phyloP scores from a whole-genome alignment of 2,797 vertebrate genomes.

The Clangula hyemalis region DNA sequence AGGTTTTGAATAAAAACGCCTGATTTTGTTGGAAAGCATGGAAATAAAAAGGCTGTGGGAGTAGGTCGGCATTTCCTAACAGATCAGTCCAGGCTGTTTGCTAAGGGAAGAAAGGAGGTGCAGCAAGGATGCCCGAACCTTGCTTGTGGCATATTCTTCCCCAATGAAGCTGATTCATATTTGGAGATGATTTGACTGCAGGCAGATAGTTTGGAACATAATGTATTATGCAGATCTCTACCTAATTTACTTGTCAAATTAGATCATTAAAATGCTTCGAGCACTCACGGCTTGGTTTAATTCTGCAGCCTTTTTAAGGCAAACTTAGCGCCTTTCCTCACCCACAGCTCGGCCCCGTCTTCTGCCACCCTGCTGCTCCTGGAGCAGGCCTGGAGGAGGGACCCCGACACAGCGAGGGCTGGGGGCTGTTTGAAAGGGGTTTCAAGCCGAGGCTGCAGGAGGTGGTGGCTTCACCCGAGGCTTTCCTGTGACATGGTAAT shows the following conservation, averaged over 20 bases:
- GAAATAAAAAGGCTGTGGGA: neutral
- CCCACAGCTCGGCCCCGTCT: rapidly evolving
- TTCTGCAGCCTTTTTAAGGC: neutral
- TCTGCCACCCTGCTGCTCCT: neutral
- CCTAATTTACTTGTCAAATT: constrained; percentile 30
- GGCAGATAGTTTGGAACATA: constrained; percentile 32
- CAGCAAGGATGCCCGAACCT: neutral
- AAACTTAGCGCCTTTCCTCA: neutral
- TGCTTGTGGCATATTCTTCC: neutral
- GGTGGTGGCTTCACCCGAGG: neutral
- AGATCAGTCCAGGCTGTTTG: neutral
- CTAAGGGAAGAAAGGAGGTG: neutral
- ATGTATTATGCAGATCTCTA: constrained; percentile 26
- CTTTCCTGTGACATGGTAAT: neutral
- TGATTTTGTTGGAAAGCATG: neutral
- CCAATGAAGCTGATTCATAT: neutral
- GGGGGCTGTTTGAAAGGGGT: neutral
- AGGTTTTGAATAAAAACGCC: neutral
- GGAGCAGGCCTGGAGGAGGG: neutral
- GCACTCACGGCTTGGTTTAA: neutral
- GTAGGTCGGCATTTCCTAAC: neutral
- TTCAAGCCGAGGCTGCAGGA: neutral
- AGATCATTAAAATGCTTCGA: neutral
- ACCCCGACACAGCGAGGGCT: rapidly evolving
- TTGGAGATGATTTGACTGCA: constrained; percentile 43